A percentile compares a stretch with the other conserved stretches of the same genome.
phyloP scores from a whole-genome alignment of 2,113 vertebrate species.

The Pardalotus punctatus region DNA sequence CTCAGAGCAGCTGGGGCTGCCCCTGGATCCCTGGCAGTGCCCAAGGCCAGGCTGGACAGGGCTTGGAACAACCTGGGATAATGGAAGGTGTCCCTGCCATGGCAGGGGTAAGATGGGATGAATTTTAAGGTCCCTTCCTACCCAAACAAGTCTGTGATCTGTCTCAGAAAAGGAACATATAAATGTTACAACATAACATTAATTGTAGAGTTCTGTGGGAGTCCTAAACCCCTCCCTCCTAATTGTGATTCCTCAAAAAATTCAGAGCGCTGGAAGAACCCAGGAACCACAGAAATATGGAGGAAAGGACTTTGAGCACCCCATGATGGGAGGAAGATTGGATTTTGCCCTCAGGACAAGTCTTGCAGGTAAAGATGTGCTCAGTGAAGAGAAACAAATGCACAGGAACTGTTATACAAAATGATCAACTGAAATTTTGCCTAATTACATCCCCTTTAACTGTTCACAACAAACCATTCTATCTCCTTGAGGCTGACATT shows the following conservation, averaged over 20 bases:
- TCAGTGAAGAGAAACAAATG: background rate
- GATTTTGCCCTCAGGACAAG: background rate
- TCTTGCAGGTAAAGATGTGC: background rate
- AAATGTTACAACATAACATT: background rate
- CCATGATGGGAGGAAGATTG: background rate
- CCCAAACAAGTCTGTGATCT: background rate
- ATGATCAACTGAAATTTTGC: background rate
- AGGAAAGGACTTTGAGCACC: background rate
- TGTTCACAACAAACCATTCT: background rate
- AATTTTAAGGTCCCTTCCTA: fast-evolving
- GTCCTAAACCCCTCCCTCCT: background rate
- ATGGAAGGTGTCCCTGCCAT: background rate
- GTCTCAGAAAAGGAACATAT: background rate
- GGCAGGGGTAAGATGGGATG: fast-evolving
- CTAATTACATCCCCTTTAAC: background rate
- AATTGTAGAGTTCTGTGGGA: background rate
- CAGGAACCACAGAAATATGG: background rate
- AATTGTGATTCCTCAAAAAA: background rate
- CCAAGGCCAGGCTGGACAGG: background rate
- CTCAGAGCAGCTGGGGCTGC: background rate
- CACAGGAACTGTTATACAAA: background rate
- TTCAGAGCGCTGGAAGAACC: background rate
- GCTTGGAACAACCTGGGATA: fast-evolving
- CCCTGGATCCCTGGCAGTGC: background rate
- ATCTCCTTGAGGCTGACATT: background rate